Evolutionary conservation across 1,140 invertebrate genomes (phyloP).

Genomic region (Leptopilina boulardi): DNA sequence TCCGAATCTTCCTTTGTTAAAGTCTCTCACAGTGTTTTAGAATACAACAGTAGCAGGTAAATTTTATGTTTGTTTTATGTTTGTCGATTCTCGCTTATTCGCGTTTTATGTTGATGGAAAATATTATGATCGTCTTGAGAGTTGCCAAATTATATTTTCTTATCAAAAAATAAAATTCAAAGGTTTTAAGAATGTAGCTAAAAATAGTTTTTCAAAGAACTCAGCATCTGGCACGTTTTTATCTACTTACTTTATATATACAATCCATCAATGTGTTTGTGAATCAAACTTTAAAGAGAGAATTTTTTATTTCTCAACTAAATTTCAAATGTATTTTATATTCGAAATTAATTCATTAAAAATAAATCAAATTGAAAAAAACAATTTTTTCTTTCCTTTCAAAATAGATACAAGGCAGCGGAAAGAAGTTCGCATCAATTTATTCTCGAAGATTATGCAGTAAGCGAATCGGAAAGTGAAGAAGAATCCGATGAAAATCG

Average conservation of each 20-base stretch:
- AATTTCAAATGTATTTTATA: too few relatives aligned
- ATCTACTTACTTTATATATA: slow-evolving; percentile 13
- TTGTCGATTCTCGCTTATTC: not conserved
- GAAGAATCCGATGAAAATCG: slow-evolving; percentile 71
- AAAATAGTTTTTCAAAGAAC: slow-evolving; percentile 15
- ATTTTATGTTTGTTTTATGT: not conserved
- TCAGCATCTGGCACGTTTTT: slow-evolving; percentile 14
- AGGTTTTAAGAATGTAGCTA: slow-evolving; percentile 27
- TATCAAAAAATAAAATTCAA: slow-evolving; percentile 18
- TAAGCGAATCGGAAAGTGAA: slow-evolving; percentile 74
- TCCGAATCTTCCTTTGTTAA: slow-evolving; percentile 65
- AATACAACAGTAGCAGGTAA: slow-evolving; percentile 72
- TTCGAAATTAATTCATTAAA: too few relatives aligned
- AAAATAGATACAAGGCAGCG: slow-evolving; percentile 62
- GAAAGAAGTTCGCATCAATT: slow-evolving; percentile 66
- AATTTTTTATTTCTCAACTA: not conserved
- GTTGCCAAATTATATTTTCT: not conserved
- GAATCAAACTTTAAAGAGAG: not conserved
- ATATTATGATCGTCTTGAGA: not conserved
- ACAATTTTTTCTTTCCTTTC: slow-evolving; percentile 31
- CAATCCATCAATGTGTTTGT: not conserved
- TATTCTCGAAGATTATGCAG: slow-evolving; percentile 62
- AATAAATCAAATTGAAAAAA: not conserved
- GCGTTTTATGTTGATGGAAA: not conserved
- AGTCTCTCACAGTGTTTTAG: slow-evolving; percentile 71